Percentiles rank a stretch among this genome's conserved stretches.
These are phyloP conservation scores for Saimiri boliviensis DNA, from an alignment of 2,113 vertebrate species.

Conservation along the genomic window DNA sequence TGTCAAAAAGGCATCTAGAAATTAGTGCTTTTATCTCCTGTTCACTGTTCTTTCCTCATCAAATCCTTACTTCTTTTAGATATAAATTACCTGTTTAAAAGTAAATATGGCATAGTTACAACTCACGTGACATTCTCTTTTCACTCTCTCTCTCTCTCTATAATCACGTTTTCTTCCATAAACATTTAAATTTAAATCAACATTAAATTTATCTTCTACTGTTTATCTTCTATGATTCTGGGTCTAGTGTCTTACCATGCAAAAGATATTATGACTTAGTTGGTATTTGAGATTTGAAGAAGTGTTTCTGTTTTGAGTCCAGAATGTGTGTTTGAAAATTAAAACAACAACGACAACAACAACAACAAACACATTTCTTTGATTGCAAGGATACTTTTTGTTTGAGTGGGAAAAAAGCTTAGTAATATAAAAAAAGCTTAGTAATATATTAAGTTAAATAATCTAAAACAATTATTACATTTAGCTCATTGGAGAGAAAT, in stretches of 20 bases:
- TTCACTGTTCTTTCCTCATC: not conserved
- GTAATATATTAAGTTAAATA: not conserved
- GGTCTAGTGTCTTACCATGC: not conserved
- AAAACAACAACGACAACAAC: too few relatives aligned
- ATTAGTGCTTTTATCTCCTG: not conserved
- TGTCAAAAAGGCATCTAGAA: not conserved
- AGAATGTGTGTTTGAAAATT: not conserved
- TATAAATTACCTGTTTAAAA: not conserved
- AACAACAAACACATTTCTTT: not conserved
- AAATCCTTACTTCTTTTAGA: not conserved
- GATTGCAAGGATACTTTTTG: not conserved
- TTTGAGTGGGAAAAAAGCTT: too few relatives aligned
- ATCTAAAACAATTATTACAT: not conserved
- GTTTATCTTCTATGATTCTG: not conserved
- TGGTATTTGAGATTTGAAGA: not conserved
- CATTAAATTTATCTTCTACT: not conserved
- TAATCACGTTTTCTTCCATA: not conserved
- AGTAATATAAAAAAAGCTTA: not conserved
- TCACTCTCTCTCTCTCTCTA: too few relatives aligned
- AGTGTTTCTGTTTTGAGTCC: not conserved
- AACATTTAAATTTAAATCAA: not conserved
- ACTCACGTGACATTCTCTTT: too few relatives aligned
- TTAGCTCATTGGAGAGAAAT: not conserved
- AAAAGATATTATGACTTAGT: not conserved
- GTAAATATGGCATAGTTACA: not conserved